Conservation (phyloP, 37 sponge, comb jelly and placozoan species). For the Halichondria panicea region DNA sequence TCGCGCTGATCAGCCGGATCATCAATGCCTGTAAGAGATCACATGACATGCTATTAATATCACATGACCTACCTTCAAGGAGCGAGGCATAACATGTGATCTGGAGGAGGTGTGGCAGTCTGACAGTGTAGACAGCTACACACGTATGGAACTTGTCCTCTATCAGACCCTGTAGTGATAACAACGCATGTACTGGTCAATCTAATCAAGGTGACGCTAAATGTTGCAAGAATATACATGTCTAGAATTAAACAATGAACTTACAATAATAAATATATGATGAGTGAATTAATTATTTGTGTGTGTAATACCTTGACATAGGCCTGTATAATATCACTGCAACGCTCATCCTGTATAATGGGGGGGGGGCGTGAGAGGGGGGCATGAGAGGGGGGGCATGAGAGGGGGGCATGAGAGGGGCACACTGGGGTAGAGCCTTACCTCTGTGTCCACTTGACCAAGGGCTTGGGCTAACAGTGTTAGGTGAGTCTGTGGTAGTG, state of each 20-base stretch:
- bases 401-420: conserved; percentile 3
- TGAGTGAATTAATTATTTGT: too few species aligned
- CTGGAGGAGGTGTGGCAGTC: conserved; percentile 51
- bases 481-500: conserved; percentile 58
- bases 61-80: conserved; percentile 44
- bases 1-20: conserved; percentile 46
- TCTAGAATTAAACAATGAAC: neutral
- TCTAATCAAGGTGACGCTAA: neutral
- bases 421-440: neutral
- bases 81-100: conserved; percentile 71
- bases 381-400: neutral
- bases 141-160: conserved; percentile 1
- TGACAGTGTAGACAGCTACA: conserved; percentile 73
- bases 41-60: neutral
- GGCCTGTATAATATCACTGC: conserved; percentile 44
- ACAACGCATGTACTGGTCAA: neutral
- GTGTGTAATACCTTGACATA: conserved; percentile 55
- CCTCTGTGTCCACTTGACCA: conserved; percentile 32
- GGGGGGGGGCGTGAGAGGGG: neutral
- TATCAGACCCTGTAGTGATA: conserved; percentile 25
- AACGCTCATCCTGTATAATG: conserved; percentile 11
- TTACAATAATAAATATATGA: neutral
- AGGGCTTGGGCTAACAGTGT: conserved; percentile 53
- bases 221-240: neutral
- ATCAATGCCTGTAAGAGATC: conserved; percentile 9